phyloP scores from a whole-genome alignment of 2,888 invertebrate species.

The Cheilosia pagana region DNA sequence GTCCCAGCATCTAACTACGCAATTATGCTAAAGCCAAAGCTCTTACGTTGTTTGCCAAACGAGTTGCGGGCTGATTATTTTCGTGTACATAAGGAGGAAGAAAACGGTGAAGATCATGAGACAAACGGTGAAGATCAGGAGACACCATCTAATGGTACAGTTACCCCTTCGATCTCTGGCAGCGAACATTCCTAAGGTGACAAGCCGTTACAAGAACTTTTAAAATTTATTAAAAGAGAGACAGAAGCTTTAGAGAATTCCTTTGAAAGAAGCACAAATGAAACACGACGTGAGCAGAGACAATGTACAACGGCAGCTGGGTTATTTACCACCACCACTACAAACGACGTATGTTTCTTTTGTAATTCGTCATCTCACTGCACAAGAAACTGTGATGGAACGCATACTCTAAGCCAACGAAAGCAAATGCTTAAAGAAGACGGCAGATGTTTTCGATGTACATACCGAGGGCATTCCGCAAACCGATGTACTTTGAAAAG shows the following conservation, averaged over 20 bases:
- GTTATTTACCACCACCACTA: not conserved
- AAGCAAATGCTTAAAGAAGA: conserved; percentile 23
- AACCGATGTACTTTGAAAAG: conserved; percentile 10
- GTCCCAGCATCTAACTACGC: conserved; percentile 17
- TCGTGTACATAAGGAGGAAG: conserved; percentile 8
- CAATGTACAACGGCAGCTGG: conserved; percentile 2
- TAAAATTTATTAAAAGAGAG: conserved; percentile 22
- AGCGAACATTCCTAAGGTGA: conserved; percentile 8
- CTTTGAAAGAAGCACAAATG: not conserved
- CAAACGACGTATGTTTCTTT: conserved; percentile 7
- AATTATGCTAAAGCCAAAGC: conserved; percentile 37
- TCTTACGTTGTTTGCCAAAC: conserved; percentile 27
- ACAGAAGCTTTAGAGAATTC: conserved; percentile 17
- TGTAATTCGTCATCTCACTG: conserved; percentile 6
- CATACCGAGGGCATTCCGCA: conserved; percentile 14
- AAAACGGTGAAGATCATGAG: not conserved
- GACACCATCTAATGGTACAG: not conserved
- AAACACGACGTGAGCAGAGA: not conserved
- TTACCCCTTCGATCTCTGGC: conserved; percentile 1
- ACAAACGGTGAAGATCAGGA: not conserved
- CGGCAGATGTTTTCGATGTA: conserved; percentile 25
- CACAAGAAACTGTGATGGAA: conserved; percentile 13
- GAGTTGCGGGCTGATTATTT: conserved; percentile 28
- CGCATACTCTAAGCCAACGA: not conserved
- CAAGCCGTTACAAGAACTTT: conserved; percentile 6